Evolutionary conservation across 2,888 invertebrate genomes (phyloP).

Genomic region (Pristionchus maxplancki): DNA sequence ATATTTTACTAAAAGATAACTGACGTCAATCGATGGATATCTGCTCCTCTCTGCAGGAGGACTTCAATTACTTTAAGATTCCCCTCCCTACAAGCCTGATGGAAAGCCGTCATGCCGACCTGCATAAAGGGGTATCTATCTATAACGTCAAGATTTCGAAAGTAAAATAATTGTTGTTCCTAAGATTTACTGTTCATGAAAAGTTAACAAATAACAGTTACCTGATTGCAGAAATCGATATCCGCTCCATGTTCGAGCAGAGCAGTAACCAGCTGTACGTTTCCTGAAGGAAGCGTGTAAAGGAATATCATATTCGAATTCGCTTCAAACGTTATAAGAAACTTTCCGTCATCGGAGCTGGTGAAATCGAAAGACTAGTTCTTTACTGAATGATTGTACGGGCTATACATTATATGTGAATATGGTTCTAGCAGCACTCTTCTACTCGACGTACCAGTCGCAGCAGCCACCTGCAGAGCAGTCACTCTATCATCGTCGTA

Average conservation of each 20-base stretch:
- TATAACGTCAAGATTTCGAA: background rate
- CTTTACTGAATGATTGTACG: no score
- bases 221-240: constrained; percentile 65
- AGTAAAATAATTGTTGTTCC: no score
- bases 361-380: no score
- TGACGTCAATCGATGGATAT: constrained; percentile 62
- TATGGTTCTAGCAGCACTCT: no score
- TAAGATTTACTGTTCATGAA: no score
- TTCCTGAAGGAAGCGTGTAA: constrained; percentile 55
- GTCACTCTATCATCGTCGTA: constrained; percentile 72
- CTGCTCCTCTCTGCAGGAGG: constrained; percentile 70
- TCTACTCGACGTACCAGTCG: constrained; percentile 67
- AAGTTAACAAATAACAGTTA: no score
- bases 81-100: constrained; percentile 74
- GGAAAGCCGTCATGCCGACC: constrained; percentile 71
- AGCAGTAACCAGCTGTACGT: constrained; percentile 52
- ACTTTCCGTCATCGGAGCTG: no score
- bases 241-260: constrained; percentile 70
- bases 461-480: constrained; percentile 73
- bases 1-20: no score
- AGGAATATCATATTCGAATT: no score
- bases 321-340: no score
- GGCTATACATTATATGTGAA: no score
- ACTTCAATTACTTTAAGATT: constrained; percentile 68
- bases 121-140: constrained; percentile 40